These are phyloP conservation scores for Homalodisca vitripennis DNA, from an alignment of 1,140 invertebrate species.

Conservation along the genomic window DNA sequence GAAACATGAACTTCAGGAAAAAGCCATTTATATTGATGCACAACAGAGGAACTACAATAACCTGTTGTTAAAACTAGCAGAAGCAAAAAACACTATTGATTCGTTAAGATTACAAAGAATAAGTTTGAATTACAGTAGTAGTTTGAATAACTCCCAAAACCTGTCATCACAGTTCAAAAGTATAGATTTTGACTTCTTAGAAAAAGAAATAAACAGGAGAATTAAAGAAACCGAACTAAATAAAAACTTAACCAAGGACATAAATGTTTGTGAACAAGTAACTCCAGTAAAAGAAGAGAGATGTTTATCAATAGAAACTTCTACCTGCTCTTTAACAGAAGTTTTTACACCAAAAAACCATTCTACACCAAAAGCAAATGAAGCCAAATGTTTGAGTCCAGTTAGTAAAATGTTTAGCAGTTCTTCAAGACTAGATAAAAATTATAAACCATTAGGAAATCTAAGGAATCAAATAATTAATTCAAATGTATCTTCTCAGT, in stretches of 20 bases:
- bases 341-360: background rate
- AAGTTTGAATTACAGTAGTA: constrained; percentile 2
- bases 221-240: background rate
- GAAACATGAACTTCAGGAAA: constrained; percentile 31
- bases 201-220: no score
- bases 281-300: no score
- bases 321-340: background rate
- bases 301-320: background rate
- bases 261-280: no score
- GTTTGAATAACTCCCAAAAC: background rate
- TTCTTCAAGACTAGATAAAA: constrained; percentile 23
- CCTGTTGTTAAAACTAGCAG: constrained; percentile 26
- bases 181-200: background rate
- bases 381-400: constrained; percentile 4
- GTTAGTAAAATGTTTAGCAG: constrained; percentile 28
- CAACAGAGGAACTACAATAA: constrained; percentile 28
- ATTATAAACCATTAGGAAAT: constrained; percentile 22
- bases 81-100: constrained; percentile 30
- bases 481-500: no score
- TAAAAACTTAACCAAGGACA: no score
- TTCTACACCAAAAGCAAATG: background rate
- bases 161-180: background rate
- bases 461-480: background rate
- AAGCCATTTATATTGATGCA: constrained; percentile 5
- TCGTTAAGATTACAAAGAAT: constrained; percentile 15